These are phyloP conservation scores for Eolophus roseicapilla DNA, from an alignment of 2,113 vertebrate genomes.

Conservation along the genomic window DNA sequence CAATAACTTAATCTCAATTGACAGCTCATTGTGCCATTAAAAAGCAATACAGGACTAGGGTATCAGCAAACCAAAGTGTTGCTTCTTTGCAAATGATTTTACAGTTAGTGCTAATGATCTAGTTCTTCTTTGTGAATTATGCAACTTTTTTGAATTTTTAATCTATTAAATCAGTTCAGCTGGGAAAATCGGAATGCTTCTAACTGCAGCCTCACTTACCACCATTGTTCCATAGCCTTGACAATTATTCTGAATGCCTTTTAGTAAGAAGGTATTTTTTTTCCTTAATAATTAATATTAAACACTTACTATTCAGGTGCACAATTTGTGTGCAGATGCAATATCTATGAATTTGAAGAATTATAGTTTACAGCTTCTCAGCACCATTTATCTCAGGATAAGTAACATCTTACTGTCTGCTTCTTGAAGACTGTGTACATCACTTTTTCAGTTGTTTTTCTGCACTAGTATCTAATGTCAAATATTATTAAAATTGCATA, in stretches of 20 bases:
- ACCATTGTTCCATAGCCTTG: background rate
- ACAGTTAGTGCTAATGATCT: background rate
- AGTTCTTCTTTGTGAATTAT: background rate
- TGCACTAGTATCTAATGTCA: background rate
- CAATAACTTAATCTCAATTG: conserved; percentile 29
- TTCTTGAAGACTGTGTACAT: background rate
- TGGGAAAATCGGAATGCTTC: background rate
- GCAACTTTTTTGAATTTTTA: background rate
- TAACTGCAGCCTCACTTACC: background rate
- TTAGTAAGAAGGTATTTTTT: background rate
- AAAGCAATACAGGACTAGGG: background rate
- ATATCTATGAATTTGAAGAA: background rate
- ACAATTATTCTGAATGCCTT: background rate
- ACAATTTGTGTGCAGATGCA: background rate
- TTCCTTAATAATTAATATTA: background rate
- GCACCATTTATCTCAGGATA: background rate
- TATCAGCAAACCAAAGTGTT: background rate
- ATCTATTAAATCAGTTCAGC: background rate
- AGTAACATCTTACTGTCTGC: background rate
- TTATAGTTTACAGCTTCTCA: background rate
- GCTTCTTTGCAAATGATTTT: background rate
- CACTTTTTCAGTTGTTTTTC: background rate
- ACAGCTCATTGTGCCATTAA: background rate
- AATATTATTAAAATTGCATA: background rate
- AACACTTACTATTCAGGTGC: background rate